These are phyloP conservation scores for Phrynocephalus vlangalii DNA, from an alignment of 2,797 vertebrate genomes.

Conservation along the genomic window DNA sequence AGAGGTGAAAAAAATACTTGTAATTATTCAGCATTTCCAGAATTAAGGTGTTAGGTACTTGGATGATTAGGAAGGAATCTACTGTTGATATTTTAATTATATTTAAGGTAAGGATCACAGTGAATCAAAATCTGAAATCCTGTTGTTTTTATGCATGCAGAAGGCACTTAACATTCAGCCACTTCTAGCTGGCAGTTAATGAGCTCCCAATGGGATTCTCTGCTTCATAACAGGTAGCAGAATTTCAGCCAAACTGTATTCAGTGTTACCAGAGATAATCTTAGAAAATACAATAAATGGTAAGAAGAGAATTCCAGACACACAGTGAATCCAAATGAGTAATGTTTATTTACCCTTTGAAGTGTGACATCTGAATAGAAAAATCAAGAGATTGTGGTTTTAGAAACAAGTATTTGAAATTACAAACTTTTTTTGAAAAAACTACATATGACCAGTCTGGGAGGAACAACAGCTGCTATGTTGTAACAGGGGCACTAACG, in stretches of 20 bases:
- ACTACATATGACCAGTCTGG: too few relatives aligned
- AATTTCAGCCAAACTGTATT: too few relatives aligned
- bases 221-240: too few relatives aligned
- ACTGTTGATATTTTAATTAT: background rate
- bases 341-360: background rate
- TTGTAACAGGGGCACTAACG: too few relatives aligned
- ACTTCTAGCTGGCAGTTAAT: too few relatives aligned
- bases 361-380: background rate
- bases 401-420: too few relatives aligned
- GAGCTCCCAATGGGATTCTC: too few relatives aligned
- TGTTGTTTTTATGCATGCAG: too few relatives aligned
- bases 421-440: too few relatives aligned
- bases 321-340: background rate
- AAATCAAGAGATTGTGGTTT: too few relatives aligned
- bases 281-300: background rate
- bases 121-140: background rate
- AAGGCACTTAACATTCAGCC: too few relatives aligned
- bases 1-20: background rate
- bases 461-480: too few relatives aligned
- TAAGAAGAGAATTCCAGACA: background rate
- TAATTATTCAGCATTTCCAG: background rate
- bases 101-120: background rate
- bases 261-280: background rate
- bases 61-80: background rate
- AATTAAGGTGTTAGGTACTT: background rate